Percentiles rank a stretch among this genome's conserved stretches.
Conservation (phyloP, 2,888 invertebrate species). For the Macrostomum cliftonense region DNA sequence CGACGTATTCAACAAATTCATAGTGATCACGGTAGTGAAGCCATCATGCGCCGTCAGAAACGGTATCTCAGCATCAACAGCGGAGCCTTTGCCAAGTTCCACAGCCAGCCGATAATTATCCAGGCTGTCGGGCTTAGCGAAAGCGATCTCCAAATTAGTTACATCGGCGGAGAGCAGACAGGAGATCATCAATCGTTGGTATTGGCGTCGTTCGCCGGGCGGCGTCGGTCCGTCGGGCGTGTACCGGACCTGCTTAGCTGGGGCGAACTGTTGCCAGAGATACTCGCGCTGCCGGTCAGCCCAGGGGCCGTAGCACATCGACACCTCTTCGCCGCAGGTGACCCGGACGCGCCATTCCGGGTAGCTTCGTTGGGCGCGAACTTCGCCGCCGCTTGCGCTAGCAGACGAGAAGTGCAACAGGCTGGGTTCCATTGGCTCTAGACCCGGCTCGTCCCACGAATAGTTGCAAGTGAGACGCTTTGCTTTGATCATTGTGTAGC, state of each 20-base stretch:
- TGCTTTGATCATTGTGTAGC: too few relatives aligned
- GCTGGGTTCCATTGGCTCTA: background rate
- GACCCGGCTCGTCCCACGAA: conserved; percentile 44
- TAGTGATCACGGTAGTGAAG: too few relatives aligned
- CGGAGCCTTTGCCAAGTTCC: too few relatives aligned
- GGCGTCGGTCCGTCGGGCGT: background rate
- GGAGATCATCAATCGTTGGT: background rate
- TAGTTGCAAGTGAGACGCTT: too few relatives aligned
- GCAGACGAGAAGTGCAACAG: background rate
- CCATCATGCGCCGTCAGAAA: too few relatives aligned
- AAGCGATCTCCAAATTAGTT: too few relatives aligned
- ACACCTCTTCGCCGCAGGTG: conserved; percentile 43
- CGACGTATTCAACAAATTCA: too few relatives aligned
- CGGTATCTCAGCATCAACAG: too few relatives aligned
- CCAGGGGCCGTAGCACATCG: conserved; percentile 88
- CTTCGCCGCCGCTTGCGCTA: background rate
- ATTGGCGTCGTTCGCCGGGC: background rate
- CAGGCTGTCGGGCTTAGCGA: too few relatives aligned
- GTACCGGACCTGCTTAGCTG: background rate
- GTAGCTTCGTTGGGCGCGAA: conserved; percentile 44
- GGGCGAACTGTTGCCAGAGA: background rate
- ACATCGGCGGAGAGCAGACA: background rate
- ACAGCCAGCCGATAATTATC: too few relatives aligned
- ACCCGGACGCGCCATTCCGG: conserved; percentile 89
- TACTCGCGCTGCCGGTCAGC: conserved; percentile 68